These are phyloP conservation scores for Drosophila falleni DNA, from an alignment of 2,888 invertebrate species.

Conservation along the genomic window DNA sequence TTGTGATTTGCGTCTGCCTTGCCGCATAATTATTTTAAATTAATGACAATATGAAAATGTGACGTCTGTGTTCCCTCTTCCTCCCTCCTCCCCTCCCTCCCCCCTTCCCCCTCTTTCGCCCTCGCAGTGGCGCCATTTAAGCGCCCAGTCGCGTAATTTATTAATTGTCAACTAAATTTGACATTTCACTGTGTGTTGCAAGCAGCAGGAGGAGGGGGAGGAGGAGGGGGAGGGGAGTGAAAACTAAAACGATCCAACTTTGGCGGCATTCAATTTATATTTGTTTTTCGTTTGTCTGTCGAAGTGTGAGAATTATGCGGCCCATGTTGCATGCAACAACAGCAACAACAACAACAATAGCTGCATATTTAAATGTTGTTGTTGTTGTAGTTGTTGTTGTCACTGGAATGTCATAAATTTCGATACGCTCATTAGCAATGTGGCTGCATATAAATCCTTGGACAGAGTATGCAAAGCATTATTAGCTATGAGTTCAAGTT, in stretches of 20 bases:
- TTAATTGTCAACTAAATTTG: conserved; percentile 85
- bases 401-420: conserved; percentile 82
- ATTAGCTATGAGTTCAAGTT: conserved; percentile 16
- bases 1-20: conserved; percentile 70
- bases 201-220: conserved; percentile 37
- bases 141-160: conserved; percentile 81
- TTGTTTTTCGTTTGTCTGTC: conserved; percentile 67
- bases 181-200: conserved; percentile 84
- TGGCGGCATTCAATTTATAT: conserved; percentile 77
- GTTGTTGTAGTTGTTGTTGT: conserved; percentile 33
- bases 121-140: conserved; percentile 83
- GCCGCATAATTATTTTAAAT: conserved; percentile 79
- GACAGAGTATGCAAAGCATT: neutral
- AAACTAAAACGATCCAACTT: conserved; percentile 42
- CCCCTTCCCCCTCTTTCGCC: neutral
- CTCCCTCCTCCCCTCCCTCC: neutral
- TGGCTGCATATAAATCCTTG: conserved; percentile 41
- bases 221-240: conserved; percentile 20
- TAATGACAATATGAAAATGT: conserved; percentile 76
- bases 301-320: conserved; percentile 84
- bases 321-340: conserved; percentile 43
- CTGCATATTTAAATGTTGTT: conserved; percentile 3
- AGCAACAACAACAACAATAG: conserved; percentile 32
- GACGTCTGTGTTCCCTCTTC: conserved; percentile 24
- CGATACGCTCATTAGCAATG: conserved; percentile 81